Evolutionary conservation across 2,113 vertebrate species (phyloP), one percentile per base, ranked within the genome.

Genomic region (Crypturellus undulatus): DNA sequence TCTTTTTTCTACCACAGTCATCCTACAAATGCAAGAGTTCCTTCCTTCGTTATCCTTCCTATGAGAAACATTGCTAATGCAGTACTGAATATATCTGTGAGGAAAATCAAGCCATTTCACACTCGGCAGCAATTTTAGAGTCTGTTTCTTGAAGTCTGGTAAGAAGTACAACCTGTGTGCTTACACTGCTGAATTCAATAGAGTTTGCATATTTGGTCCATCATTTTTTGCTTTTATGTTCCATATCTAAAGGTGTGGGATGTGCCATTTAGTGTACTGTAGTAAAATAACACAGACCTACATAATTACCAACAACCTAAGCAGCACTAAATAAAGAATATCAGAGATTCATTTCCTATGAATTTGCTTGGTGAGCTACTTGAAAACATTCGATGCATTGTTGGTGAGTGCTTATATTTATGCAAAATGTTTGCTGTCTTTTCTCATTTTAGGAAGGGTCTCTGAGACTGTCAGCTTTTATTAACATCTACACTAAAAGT

Each of bases 151-250:
- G 90, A 79, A 52, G 56, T 81, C 51, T 69, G 22, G 22, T 43
- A 43, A 82, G 69, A 64, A 94, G 16, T 49, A 87, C 71, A 65
- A 69, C 25, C 34, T 36, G 43, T 28, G 25, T 65, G n/a, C 58
- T 84, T 67, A 47, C 6, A 21, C 45, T 42, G 21, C 38, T 78
- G 51, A 75, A 87, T 79, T 69, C 22, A 81, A 71, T 51, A 45
- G 36, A 26, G 71, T 64, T 77, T 64, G 62, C 5, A 28, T 6
- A 26, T 75, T 78, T 93, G 24, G 26, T 51, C 84, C 19, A 72
- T 91, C 82, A 26, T 79, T 64, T 77, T 77, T 20, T 93, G 51
- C 15, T 87, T 89, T 92, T 75, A 56, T 68, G 42, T 78, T 32
- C 83, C 34, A 63, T 38, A 75, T 71, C 9, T n/a, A 81, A n/a